Conservation (phyloP, 2,797 vertebrate genomes). For the Urophycis tenuis region DNA sequence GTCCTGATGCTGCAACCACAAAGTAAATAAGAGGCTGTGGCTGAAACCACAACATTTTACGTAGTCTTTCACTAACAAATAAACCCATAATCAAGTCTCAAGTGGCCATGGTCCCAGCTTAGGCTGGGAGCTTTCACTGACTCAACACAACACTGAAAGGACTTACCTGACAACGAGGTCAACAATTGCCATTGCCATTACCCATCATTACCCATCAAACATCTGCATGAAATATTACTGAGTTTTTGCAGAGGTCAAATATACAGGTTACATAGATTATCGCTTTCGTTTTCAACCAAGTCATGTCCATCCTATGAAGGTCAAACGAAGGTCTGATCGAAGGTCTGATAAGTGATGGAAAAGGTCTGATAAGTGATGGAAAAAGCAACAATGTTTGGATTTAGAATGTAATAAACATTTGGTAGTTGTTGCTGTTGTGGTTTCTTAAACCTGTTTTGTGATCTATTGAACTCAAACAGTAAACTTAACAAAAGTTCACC, state of each 20-base stretch:
- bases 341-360: background rate
- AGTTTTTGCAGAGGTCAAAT: constrained; percentile 18
- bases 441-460: background rate
- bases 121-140: constrained; percentile 25
- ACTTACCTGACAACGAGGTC: background rate
- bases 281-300: constrained; percentile 7
- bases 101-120: constrained; percentile 6
- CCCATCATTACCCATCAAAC: background rate
- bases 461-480: background rate
- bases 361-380: background rate
- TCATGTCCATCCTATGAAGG: constrained; percentile 6
- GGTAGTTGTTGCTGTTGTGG: background rate
- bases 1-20: background rate
- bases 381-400: background rate
- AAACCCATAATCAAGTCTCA: background rate
- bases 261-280: constrained; percentile 14
- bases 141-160: constrained; percentile 13
- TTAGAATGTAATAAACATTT: background rate
- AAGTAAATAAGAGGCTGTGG: background rate
- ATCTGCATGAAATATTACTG: background rate
- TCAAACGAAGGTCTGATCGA: background rate
- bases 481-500: background rate
- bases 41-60: constrained; percentile 13
- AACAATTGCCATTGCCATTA: background rate
- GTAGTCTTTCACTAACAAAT: constrained; percentile 6